Conservation (phyloP, 2,888 invertebrate genomes). For the Sympetrum striolatum region DNA sequence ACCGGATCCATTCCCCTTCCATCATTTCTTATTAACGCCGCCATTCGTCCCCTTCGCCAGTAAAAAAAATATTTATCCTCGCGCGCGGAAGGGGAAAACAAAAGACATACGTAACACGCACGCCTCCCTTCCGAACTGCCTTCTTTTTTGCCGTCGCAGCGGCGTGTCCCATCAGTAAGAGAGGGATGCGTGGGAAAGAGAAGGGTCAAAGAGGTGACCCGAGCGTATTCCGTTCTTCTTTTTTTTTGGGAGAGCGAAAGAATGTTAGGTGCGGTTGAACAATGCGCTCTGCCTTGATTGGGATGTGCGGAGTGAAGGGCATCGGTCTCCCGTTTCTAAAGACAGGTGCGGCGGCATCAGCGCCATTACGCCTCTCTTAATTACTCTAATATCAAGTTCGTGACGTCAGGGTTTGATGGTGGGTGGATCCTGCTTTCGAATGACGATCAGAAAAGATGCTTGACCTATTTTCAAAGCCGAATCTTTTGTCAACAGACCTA, state of each 20-base stretch:
- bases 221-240: background rate
- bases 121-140: constrained; percentile 30
- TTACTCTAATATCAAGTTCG: too few species aligned
- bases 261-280: background rate
- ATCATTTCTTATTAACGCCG: constrained; percentile 40
- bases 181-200: background rate
- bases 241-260: background rate
- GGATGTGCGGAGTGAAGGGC: too few species aligned
- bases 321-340: too few species aligned
- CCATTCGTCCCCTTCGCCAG: constrained; percentile 33
- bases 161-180: constrained; percentile 9
- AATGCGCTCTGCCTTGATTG: background rate
- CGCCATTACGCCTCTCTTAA: too few species aligned
- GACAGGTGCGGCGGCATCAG: too few species aligned
- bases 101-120: constrained; percentile 40
- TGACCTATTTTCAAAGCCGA: too few species aligned
- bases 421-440: too few species aligned
- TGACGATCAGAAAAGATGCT: too few species aligned
- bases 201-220: background rate
- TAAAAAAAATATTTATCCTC: constrained; percentile 30
- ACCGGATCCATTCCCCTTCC: constrained; percentile 39
- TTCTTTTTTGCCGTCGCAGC: background rate
- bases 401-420: too few species aligned
- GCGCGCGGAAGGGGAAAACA: constrained; percentile 1
- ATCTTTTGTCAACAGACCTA: too few species aligned